Conservation (phyloP, 2,797 vertebrate genomes). For the Notamacropus eugenii region DNA sequence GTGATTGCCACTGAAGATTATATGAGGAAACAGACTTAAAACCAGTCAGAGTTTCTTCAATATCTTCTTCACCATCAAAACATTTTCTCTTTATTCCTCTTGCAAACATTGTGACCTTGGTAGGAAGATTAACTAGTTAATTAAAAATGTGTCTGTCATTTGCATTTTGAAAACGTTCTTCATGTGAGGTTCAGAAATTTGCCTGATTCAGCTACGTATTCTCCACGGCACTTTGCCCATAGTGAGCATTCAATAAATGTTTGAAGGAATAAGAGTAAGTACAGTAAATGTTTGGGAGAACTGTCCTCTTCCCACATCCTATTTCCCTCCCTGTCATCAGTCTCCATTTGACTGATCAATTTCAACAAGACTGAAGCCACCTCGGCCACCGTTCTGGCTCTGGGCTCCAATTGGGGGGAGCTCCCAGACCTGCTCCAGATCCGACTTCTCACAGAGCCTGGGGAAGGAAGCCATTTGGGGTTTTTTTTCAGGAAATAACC, state of each 20-base stretch:
- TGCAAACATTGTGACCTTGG: constrained; percentile 91
- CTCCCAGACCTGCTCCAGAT: no score
- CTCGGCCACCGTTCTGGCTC: no score
- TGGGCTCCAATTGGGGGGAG: no score
- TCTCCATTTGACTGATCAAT: background rate
- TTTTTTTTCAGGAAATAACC: background rate
- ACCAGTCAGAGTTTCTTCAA: constrained; percentile 83
- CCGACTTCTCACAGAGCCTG: no score
- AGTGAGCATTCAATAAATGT: background rate
- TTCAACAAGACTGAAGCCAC: no score
- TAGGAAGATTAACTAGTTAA: background rate
- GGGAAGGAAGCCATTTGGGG: no score
- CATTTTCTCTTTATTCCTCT: constrained; percentile 98
- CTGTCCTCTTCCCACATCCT: background rate
- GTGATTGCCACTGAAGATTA: constrained; percentile 95
- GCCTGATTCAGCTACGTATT: background rate
- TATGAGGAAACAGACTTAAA: constrained; percentile 89
- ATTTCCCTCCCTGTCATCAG: background rate
- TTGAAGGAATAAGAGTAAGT: background rate
- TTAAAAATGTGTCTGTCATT: background rate
- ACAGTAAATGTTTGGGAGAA: background rate
- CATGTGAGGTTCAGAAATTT: background rate
- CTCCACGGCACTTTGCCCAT: background rate
- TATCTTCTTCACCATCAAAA: constrained; percentile 90
- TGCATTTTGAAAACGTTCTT: constrained; percentile 3